A percentile compares a stretch with the other conserved stretches of the same genome.
Conservation (phyloP, 2,113 vertebrate genomes). For the Marcusenius ussheri region DNA sequence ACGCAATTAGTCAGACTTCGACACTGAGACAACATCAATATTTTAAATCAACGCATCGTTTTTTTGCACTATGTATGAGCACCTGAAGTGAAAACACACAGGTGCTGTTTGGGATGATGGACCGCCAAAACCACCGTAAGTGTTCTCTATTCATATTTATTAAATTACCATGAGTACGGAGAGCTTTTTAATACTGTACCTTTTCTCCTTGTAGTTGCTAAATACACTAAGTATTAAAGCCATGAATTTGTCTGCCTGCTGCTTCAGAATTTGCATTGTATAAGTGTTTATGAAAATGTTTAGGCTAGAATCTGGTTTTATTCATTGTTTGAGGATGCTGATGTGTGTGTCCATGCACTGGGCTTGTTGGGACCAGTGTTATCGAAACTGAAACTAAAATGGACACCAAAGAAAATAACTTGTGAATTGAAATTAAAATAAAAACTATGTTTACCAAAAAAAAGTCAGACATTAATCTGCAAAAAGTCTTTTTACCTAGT, state of each 20-base stretch:
- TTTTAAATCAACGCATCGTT: background rate
- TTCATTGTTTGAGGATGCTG: background rate
- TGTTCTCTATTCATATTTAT: background rate
- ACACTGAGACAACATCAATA: background rate
- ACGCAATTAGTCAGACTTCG: background rate
- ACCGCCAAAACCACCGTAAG: background rate
- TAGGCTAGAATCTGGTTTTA: background rate
- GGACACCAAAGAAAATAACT: background rate
- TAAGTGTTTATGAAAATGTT: background rate
- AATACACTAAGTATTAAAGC: background rate
- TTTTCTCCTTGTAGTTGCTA: background rate
- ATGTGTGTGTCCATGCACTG: background rate
- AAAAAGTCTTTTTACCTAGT: background rate
- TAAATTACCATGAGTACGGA: background rate
- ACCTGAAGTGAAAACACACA: background rate
- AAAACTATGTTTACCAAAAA: background rate
- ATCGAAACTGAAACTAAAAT: background rate
- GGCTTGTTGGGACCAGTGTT: background rate
- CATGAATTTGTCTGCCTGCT: background rate
- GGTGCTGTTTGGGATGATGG: background rate
- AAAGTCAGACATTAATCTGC: background rate
- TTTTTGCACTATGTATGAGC: background rate
- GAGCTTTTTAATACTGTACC: background rate
- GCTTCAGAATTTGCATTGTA: background rate
- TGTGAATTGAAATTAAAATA: background rate